Evolutionary conservation across 2,888 invertebrate species (phyloP).

Genomic region (Drepana falcataria): DNA sequence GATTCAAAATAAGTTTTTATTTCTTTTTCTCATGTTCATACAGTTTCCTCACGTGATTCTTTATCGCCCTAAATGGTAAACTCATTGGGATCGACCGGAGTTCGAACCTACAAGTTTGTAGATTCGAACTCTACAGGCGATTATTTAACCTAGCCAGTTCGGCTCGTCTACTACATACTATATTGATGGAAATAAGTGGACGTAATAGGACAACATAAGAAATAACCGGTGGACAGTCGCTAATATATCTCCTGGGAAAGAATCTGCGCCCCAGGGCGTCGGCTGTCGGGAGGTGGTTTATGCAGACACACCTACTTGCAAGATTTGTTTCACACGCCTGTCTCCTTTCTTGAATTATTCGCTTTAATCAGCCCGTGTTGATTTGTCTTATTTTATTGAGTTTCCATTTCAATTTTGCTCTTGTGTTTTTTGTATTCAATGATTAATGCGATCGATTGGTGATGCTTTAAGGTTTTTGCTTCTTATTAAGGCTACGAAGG

Average conservation of each 20-base stretch:
- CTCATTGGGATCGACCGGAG: no score
- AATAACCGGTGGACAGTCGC: constrained; percentile 25
- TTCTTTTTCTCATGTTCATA: no score
- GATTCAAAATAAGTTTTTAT: no score
- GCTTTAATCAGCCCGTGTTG: constrained; percentile 37
- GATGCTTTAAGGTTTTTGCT: no score
- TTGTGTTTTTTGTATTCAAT: constrained; percentile 2
- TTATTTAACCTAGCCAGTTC: no score
- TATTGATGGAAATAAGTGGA: not conserved
- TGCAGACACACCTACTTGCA: constrained; percentile 42
- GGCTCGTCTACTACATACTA: no score
- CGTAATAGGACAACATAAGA: not conserved
- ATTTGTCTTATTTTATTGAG: constrained; percentile 34
- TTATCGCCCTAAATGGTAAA: no score
- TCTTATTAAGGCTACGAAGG: no score
- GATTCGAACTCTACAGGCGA: no score
- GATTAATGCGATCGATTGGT: no score
- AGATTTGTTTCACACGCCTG: constrained; percentile 46
- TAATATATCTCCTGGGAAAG: constrained; percentile 39
- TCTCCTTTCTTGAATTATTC: constrained; percentile 48
- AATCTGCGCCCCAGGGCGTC: constrained; percentile 51
- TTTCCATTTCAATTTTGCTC: constrained; percentile 19
- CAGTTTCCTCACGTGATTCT: no score
- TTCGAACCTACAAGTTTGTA: no score
- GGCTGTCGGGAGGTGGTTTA: constrained; percentile 47